phyloP scores from a whole-genome alignment of 2,113 vertebrate species.

The Cavia porcellus region DNA sequence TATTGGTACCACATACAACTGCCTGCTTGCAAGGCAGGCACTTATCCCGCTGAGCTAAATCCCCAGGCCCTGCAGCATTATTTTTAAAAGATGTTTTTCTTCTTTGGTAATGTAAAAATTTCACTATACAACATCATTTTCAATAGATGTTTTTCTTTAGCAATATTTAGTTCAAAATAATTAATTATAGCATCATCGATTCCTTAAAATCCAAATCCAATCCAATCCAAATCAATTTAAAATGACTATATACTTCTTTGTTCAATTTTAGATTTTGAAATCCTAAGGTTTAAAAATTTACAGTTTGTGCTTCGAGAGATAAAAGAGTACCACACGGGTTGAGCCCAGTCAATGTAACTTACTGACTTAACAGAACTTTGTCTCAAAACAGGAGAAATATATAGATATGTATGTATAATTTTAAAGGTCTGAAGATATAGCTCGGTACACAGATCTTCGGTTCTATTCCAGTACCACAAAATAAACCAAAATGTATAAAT shows the following conservation, averaged over 20 bases:
- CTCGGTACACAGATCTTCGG: neutral
- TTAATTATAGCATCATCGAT: neutral
- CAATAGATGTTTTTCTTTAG: neutral
- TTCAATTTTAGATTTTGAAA: slow-evolving; percentile 47
- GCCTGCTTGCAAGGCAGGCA: too few relatives aligned
- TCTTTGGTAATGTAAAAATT: neutral
- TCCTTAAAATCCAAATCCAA: slow-evolving; percentile 3
- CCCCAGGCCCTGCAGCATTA: neutral
- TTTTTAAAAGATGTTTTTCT: neutral
- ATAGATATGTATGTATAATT: neutral
- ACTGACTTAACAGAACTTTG: neutral
- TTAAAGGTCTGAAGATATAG: neutral
- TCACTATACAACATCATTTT: neutral
- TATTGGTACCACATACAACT: too few relatives aligned
- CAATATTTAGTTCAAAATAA: slow-evolving; percentile 23
- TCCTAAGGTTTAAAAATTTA: slow-evolving; percentile 22
- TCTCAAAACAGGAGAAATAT: neutral
- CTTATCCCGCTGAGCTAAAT: too few relatives aligned
- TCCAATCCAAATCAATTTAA: slow-evolving; percentile 34
- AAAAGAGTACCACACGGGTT: neutral
- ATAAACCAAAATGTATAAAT: neutral
- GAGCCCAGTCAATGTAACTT: neutral
- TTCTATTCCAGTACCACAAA: neutral
- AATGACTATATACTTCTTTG: slow-evolving; percentile 54
- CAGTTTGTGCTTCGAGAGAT: slow-evolving; percentile 43